Evolutionary conservation across 2,113 vertebrate genomes (phyloP), one percentile per base, ranked within the genome.

Genomic region (Tyrannus savana): DNA sequence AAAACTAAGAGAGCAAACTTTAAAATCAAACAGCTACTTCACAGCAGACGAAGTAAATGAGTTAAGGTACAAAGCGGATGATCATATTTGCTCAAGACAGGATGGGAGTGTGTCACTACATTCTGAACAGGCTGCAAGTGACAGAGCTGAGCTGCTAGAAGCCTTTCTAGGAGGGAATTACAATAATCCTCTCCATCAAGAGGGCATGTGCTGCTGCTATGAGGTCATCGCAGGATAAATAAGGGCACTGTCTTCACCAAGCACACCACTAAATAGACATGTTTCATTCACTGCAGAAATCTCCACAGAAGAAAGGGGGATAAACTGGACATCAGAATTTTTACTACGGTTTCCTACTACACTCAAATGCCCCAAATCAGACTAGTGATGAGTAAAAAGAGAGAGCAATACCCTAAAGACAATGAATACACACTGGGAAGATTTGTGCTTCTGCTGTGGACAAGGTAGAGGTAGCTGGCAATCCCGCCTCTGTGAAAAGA

Each of bases 141-240:
- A 93, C 94, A 92, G 89, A 95, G 92, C 66, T 95, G 96, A 94
- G 93, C 94, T 87, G 84, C 94, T 94, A 78, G 74, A 95, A 96
- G 81, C 79, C 55, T 68, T 96, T 96, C 85, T 93, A 90, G 82
- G 74, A 93, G 89, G 80, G 91, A 97, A 96, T 96, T 97, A 96
- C 87, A 94, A 87, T 97, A 97, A 97, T 97, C 95, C 93, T 93
- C 88, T 90, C 87, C 91, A 91, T 87, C 93, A 96, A 89, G 53
- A 95, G 76, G 81, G 89, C 87, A 95, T 88, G 84, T 89, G 76
- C 91, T 94, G 60, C 78, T 96, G 85, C 81, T 91, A 79, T 83
- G 86, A 96, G 91, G 89, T 93, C 95, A 92, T 56, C 52, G 62
- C 55, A 96, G 95, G 95, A 95, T 89, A 97, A 97, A 87, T 92